Evolutionary conservation across 2,888 invertebrate species (phyloP).

Genomic region (Eristalinus sepulchralis): DNA sequence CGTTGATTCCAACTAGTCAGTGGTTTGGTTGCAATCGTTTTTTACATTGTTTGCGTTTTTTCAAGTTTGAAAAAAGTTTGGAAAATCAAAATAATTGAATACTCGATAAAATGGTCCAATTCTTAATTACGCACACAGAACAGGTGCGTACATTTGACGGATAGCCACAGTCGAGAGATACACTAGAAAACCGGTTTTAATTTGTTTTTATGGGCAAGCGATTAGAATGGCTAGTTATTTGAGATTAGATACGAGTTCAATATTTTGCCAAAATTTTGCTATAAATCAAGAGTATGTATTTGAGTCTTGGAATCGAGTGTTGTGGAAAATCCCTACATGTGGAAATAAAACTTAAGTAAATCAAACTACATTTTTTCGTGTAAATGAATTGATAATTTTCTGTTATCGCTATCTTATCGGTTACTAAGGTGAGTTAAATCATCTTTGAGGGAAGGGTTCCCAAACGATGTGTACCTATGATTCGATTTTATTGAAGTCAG

Average conservation of each 20-base stretch:
- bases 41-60: too few relatives aligned
- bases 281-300: not conserved
- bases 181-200: not conserved
- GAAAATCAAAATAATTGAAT: too few relatives aligned
- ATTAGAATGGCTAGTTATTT: not conserved
- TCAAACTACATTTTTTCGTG: not conserved
- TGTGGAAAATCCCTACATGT: not conserved
- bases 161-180: not conserved
- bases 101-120: not conserved
- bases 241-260: constrained; percentile 13
- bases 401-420: too few relatives aligned
- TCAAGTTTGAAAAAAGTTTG: not conserved
- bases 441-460: too few relatives aligned
- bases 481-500: too few relatives aligned
- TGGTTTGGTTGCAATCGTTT: not conserved
- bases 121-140: not conserved
- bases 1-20: not conserved
- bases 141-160: not conserved
- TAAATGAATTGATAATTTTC: not conserved
- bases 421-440: too few relatives aligned
- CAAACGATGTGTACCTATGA: too few relatives aligned
- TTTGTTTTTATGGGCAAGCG: not conserved
- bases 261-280: not conserved
- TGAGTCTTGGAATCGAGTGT: not conserved
- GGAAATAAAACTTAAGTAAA: not conserved